phyloP scores from a whole-genome alignment of 2,888 invertebrate species.

The Trichogramma dendrolimi region DNA sequence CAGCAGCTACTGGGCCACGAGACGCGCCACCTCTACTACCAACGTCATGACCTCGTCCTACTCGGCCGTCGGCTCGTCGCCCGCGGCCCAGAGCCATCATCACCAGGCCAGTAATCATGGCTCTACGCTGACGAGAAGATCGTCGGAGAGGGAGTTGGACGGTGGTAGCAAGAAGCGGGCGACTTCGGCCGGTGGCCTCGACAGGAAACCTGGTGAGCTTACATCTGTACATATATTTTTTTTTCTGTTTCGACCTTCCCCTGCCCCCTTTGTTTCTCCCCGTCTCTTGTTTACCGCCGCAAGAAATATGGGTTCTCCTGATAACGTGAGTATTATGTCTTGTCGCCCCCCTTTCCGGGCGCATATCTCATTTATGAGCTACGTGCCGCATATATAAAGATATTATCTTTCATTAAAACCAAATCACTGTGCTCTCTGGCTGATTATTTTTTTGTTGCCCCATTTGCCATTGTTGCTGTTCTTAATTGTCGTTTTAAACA shows the following conservation, averaged over 20 bases:
- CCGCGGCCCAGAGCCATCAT: slow-evolving; percentile 43
- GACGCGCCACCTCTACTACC: slow-evolving; percentile 85
- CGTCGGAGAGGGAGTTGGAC: slow-evolving; percentile 78
- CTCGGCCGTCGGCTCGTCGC: slow-evolving; percentile 25
- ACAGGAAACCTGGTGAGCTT: slow-evolving; percentile 65
- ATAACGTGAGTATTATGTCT: no score
- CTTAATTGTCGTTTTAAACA: no score
- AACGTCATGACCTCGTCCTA: slow-evolving; percentile 76
- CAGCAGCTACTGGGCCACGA: slow-evolving; percentile 75
- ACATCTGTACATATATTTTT: slow-evolving; percentile 23
- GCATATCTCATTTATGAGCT: no score
- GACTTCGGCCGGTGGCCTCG: slow-evolving; percentile 69
- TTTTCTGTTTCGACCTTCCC: not conserved
- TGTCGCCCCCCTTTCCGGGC: no score
- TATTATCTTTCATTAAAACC: no score
- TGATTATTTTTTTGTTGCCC: no score
- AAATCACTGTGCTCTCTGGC: no score
- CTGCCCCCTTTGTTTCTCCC: not conserved
- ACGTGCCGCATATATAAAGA: no score
- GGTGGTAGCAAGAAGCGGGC: slow-evolving; percentile 72
- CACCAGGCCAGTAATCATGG: slow-evolving; percentile 47
- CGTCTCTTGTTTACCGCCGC: not conserved
- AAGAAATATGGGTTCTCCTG: no score
- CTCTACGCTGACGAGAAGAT: slow-evolving; percentile 66
- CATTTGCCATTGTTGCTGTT: no score